Base-by-base conservation (phyloP, 2,888 invertebrate species). In the Amphipyra berbera region DNA sequence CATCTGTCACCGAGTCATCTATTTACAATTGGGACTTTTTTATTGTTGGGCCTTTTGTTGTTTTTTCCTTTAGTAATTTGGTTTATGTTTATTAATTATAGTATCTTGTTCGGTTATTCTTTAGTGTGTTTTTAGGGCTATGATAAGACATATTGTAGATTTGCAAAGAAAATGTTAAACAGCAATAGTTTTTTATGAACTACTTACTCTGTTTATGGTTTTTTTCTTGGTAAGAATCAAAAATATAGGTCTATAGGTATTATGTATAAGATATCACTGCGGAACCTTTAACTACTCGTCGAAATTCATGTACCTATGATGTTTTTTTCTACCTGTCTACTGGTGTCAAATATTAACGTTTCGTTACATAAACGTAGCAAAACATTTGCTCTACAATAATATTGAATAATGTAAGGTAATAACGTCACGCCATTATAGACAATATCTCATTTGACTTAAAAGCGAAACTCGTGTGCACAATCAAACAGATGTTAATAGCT, bases 1-100 rank as follows among this genome's bases (percentile, higher is more conserved):
- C 79, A 79, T 79, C 79, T 79, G 75, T 79, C 79, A 75, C 69
- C 75, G 65, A 65, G 66, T 73, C 78, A 74, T 76, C 79, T 77
- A 75, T 69, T 73, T 58, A 79, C 68, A 79, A 79, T 77, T 61
- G 66, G 64, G 47, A 54, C 55, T 35, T 65, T 69, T 78, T 78
- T 73, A 62, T 54, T 53, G 14, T 57, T 14, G 38, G 49, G 15
- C 9, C 27, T 14, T 45, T 60, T 63, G 53, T 60, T 61, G 52
- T 35, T 66, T 47, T 59, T 27, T n/a, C n/a, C 15, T 50, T 62
- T 56, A 48, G 52, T 55, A 49, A 50, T 46, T 73, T 42, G 27
- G 42, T 53, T 75, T 57, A 42, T 15, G 54, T 64, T 58, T 61
- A 56, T 49, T 65, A 42, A 65, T 68, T 46, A 48, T 37, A 38